Conservation (phyloP, 2,113 vertebrate genomes). For the Leptobrachium leishanense region DNA sequence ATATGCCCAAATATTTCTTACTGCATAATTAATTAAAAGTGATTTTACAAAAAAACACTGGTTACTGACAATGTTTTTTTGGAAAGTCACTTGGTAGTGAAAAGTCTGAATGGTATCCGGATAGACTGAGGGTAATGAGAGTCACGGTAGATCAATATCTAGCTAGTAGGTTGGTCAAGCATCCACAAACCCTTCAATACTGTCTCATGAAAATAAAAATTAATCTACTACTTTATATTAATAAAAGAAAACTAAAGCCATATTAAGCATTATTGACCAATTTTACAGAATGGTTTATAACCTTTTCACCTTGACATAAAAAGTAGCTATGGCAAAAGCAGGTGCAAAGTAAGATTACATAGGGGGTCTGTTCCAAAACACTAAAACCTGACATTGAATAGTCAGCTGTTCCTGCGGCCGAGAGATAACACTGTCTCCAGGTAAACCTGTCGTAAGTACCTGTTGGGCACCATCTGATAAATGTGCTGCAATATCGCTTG, state of each 20-base stretch:
- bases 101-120: too few species aligned
- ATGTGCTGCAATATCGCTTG: conserved; percentile 46
- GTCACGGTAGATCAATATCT: too few species aligned
- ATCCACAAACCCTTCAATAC: too few species aligned
- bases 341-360: conserved; percentile 63
- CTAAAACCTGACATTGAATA: conserved; percentile 61
- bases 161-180: too few species aligned
- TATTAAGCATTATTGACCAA: not conserved
- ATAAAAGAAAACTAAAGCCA: not conserved
- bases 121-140: too few species aligned
- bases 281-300: conserved; percentile 5
- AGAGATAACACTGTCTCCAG: conserved; percentile 65
- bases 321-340: conserved; percentile 59
- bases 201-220: too few species aligned
- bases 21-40: too few species aligned
- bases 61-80: too few species aligned
- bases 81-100: too few species aligned
- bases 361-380: conserved; percentile 53
- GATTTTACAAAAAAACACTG: too few species aligned
- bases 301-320: conserved; percentile 53
- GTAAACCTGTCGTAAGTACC: conserved; percentile 52
- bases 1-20: too few species aligned
- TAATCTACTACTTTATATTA: not conserved
- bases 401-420: conserved; percentile 64
- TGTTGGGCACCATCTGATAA: conserved; percentile 65